These are phyloP conservation scores for Strigamia maritima DNA, from an alignment of 2,888 invertebrate species.

Conservation along the genomic window DNA sequence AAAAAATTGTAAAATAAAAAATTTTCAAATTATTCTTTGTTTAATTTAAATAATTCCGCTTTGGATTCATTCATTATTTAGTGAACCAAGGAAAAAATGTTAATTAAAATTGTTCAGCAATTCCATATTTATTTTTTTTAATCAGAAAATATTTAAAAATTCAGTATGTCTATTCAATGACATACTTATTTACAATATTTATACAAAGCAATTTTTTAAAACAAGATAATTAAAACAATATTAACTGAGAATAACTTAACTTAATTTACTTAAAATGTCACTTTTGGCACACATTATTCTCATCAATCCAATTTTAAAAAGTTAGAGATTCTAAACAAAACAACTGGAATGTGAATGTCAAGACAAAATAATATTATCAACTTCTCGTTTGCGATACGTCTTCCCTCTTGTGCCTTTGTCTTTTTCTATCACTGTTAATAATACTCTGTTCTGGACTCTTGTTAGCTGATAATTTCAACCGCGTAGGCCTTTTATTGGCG, in stretches of 20 bases:
- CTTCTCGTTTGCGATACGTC: background rate
- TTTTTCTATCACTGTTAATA: background rate
- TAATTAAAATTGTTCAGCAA: background rate
- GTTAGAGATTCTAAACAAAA: background rate
- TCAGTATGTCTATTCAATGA: background rate
- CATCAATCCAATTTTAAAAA: background rate
- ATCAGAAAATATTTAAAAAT: constrained; percentile 8
- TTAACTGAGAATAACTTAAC: background rate
- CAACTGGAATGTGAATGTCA: background rate
- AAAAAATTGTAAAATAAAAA: background rate
- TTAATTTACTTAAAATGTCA: background rate
- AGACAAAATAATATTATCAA: background rate
- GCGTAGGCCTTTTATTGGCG: background rate
- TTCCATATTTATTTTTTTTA: background rate
- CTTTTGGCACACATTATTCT: background rate
- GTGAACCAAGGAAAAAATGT: no score
- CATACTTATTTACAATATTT: background rate
- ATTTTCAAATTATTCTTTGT: no score
- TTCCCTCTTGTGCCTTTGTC: background rate
- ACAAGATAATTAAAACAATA: background rate
- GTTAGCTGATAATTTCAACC: background rate
- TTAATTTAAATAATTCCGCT: no score
- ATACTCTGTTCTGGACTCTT: background rate
- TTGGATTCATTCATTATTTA: no score
- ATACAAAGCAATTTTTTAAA: background rate